phyloP scores from a whole-genome alignment of 2,797 vertebrate species.

The Muscicapa striata region DNA sequence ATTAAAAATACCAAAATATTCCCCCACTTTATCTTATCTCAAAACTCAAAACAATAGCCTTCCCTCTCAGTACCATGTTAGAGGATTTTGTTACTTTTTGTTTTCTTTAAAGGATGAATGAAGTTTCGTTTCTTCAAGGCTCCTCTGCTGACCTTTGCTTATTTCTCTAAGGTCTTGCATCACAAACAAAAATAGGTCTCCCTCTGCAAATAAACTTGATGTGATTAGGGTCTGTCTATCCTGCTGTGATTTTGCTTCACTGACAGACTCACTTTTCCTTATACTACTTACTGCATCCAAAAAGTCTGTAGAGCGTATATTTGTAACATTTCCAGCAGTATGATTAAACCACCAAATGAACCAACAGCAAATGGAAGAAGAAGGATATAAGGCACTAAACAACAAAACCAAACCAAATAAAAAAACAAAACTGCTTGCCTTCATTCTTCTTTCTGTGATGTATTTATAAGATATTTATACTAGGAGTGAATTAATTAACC shows the following conservation, averaged over 20 bases:
- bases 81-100: not conserved
- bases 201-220: conserved; percentile 2
- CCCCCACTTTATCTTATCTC: not conserved
- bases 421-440: not conserved
- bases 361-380: not conserved
- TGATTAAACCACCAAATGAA: not conserved
- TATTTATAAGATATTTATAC: not conserved
- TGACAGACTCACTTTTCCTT: not conserved
- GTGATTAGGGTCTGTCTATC: not conserved
- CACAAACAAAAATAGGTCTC: not conserved
- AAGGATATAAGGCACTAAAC: not conserved
- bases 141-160: not conserved
- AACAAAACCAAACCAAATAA: not conserved
- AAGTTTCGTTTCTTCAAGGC: not conserved
- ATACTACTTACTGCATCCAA: not conserved
- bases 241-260: not conserved
- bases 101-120: not conserved
- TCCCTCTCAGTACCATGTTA: not conserved
- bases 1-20: not conserved
- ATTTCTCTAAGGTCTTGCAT: not conserved
- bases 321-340: not conserved
- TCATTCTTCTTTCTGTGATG: not conserved
- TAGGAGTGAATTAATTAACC: not conserved
- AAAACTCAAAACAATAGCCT: not conserved
- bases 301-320: not conserved